Evolutionary conservation across 1,140 invertebrate genomes (phyloP).

Genomic region (Drosophila navojoa): DNA sequence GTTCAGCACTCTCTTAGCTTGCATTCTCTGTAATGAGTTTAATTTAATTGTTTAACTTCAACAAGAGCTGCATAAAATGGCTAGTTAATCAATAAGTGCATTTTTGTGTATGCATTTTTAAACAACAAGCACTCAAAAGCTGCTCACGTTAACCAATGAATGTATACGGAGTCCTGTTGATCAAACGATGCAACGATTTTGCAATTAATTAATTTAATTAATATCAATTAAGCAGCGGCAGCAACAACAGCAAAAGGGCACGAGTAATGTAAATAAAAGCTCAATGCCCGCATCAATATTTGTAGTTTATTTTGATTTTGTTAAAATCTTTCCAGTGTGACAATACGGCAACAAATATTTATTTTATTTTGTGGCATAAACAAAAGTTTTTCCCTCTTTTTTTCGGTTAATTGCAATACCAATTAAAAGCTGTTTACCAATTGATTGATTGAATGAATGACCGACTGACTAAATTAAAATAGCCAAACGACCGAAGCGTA

Average conservation of each 20-base stretch:
- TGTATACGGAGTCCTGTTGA: conserved; percentile 45
- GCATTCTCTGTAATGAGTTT: neutral
- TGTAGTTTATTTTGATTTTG: conserved; percentile 33
- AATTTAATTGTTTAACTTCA: neutral
- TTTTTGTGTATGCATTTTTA: conserved; percentile 23
- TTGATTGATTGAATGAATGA: conserved; percentile 51
- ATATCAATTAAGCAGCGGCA: conserved; percentile 59
- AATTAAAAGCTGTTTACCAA: conserved; percentile 58
- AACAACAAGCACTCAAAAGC: conserved; percentile 22
- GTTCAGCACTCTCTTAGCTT: neutral
- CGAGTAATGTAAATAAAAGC: conserved; percentile 45
- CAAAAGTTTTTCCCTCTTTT: conserved; percentile 57
- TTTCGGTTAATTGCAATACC: conserved; percentile 44
- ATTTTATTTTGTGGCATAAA: conserved; percentile 50
- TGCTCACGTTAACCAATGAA: too few relatives aligned
- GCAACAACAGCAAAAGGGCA: conserved; percentile 40
- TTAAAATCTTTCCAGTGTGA: conserved; percentile 26
- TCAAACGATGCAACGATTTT: conserved; percentile 43
- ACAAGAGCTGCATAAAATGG: neutral
- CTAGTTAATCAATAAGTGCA: conserved; percentile 46
- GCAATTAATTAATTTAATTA: conserved; percentile 70
- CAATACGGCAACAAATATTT: conserved; percentile 51
- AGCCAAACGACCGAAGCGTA: conserved; percentile 32
- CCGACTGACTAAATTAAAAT: conserved; percentile 41
- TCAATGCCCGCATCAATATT: conserved; percentile 41